A percentile compares a stretch with the other conserved stretches of the same genome.
Evolutionary conservation across 1,140 invertebrate species (phyloP).

Genomic region (Battus philenor): DNA sequence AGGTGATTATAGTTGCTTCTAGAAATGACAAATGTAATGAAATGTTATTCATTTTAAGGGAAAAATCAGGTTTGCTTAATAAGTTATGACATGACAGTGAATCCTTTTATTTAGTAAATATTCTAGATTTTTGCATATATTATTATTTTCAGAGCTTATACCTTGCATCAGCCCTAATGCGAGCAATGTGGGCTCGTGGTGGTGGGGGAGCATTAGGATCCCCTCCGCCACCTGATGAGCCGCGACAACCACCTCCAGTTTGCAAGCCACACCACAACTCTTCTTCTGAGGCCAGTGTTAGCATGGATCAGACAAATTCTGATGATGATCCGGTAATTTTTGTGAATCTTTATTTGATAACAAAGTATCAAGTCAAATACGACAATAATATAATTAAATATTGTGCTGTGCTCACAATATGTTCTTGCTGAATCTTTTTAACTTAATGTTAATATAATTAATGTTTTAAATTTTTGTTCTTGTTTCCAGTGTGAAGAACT

Average conservation of each 20-base stretch:
- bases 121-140: no score
- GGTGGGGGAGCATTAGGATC: constrained; percentile 73
- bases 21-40: no score
- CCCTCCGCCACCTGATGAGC: constrained; percentile 75
- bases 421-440: no score
- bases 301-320: constrained; percentile 86
- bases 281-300: constrained; percentile 83
- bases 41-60: no score
- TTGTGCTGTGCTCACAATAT: no score
- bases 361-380: not conserved
- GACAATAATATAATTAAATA: no score
- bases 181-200: constrained; percentile 91
- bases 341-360: not conserved
- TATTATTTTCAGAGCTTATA: constrained; percentile 83
- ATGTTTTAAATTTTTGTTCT: constrained; percentile 2
- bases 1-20: no score
- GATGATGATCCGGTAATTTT: constrained; percentile 76
- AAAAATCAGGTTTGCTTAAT: no score
- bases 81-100: no score
- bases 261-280: constrained; percentile 75
- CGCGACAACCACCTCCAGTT: constrained; percentile 48
- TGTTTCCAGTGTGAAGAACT: constrained; percentile 69
- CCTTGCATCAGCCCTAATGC: constrained; percentile 91
- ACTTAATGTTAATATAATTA: no score
- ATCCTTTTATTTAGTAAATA: no score